phyloP scores from a whole-genome alignment of 2,888 invertebrate genomes.

The Trachelus tabidus region DNA sequence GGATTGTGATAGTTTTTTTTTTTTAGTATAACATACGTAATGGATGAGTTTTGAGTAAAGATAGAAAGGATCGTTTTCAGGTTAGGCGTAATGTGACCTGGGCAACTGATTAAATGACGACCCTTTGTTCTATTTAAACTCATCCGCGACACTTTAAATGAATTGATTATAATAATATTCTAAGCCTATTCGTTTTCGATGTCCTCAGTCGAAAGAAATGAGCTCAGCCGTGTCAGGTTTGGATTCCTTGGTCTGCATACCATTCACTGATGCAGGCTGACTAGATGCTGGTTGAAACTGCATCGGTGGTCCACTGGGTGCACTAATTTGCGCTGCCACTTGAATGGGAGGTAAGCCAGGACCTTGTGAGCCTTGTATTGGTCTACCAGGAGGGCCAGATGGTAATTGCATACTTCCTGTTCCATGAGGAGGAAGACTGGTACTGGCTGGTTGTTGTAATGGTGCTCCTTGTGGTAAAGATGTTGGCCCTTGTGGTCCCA shows the following conservation, averaged over 20 bases:
- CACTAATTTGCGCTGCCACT: conserved; percentile 33
- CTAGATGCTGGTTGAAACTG: conserved; percentile 34
- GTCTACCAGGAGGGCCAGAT: conserved; percentile 20
- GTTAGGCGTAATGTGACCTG: not conserved
- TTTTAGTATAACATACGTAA: not conserved
- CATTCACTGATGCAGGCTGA: conserved; percentile 30
- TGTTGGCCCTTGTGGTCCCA: conserved; percentile 21
- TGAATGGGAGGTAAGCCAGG: conserved; percentile 33
- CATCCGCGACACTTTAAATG: not conserved
- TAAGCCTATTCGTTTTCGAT: not conserved
- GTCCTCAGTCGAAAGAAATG: conserved; percentile 79
- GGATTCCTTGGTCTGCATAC: conserved; percentile 49
- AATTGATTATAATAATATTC: not conserved
- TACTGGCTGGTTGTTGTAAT: conserved; percentile 31
- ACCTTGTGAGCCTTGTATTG: conserved; percentile 26
- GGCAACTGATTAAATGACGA: not conserved
- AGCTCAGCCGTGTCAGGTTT: conserved; percentile 79
- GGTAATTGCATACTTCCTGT: conserved; percentile 34
- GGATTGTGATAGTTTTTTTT: not conserved
- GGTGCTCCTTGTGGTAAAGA: conserved; percentile 32
- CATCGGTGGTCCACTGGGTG: conserved; percentile 35
- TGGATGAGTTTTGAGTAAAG: not conserved
- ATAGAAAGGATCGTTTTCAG: not conserved
- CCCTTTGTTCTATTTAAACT: not conserved
- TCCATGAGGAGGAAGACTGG: conserved; percentile 31